A percentile compares a stretch with the other conserved stretches of the same genome.
These are phyloP conservation scores for Enteromius argenteus DNA, from an alignment of 2,797 vertebrate species.

Conservation along the genomic window DNA sequence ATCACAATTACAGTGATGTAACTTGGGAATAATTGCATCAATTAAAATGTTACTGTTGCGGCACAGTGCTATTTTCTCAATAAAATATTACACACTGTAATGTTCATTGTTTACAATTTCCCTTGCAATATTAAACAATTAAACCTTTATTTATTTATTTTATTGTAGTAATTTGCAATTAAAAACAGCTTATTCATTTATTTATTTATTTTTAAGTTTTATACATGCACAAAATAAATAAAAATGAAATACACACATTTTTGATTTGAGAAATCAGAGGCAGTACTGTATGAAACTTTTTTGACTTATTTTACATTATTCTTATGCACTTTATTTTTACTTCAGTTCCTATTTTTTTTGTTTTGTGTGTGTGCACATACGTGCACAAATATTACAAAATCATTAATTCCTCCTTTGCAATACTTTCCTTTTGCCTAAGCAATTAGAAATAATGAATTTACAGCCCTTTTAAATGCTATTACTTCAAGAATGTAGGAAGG, in stretches of 20 bases:
- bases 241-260: neutral
- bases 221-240: neutral
- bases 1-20: slow-evolving; percentile 1
- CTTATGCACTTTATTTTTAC: neutral
- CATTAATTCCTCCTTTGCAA: neutral
- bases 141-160: neutral
- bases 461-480: neutral
- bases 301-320: neutral
- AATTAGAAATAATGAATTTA: slow-evolving; percentile 1
- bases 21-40: neutral
- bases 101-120: neutral
- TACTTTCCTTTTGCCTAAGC: neutral
- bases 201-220: neutral
- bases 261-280: neutral
- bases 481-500: slow-evolving; percentile 9
- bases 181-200: neutral
- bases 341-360: neutral
- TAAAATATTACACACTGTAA: slow-evolving; percentile 2
- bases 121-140: neutral
- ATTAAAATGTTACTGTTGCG: neutral
- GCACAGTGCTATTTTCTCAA: neutral
- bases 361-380: neutral
- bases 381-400: neutral
- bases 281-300: neutral
- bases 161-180: neutral